Evolutionary conservation across 1,140 invertebrate species (phyloP), one percentile per base, ranked within the genome.

Genomic region (Holcopasites calliopsidis): DNA sequence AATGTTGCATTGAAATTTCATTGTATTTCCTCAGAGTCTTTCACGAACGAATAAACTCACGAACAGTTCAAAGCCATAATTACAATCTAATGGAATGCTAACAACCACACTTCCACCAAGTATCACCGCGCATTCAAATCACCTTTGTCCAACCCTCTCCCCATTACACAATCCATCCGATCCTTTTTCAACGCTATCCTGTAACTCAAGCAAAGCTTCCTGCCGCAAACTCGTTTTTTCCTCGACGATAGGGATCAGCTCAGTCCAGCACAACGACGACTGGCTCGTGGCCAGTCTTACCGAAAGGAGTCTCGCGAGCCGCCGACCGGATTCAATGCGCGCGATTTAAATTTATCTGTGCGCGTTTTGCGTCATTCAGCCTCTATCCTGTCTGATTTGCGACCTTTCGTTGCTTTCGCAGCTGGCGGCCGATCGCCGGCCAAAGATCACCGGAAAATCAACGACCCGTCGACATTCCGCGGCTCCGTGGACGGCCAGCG

Each of bases 261-360:
- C 49, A 62, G 16, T 33, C n/a, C n/a, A n/a, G 38, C 66, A 49
- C 31, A 47, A 60, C 50, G 33, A 1, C 40, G 52, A 80, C 80
- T 80, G 81, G 68, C 49, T 38, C 44, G 28, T 35, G 66, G 79
- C 79, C 79, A 83, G 76, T 82, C 64, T 57, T 69, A 52, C 49
- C 71, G 64, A 50, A 16, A 8, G 50, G 66, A 70, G 54, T 79
- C 40, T 82, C 80, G 65, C 40, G 50, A 52, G 71, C 40, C 58
- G 49, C 26, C 42, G 52, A n/a, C 18, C 28, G 26, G 55, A 80
- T 76, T 88, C 85, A 85, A 87, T 83, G 86, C 80, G 88, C 80
- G 84, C 84, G 86, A 91, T 90, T 91, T 91, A 90, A 91, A 89
- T 91, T 91, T 91, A 91, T 90, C 88, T 90, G 90, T 85, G 85